Conservation (phyloP, 2,113 vertebrate species). For the Terrapene triunguis region DNA sequence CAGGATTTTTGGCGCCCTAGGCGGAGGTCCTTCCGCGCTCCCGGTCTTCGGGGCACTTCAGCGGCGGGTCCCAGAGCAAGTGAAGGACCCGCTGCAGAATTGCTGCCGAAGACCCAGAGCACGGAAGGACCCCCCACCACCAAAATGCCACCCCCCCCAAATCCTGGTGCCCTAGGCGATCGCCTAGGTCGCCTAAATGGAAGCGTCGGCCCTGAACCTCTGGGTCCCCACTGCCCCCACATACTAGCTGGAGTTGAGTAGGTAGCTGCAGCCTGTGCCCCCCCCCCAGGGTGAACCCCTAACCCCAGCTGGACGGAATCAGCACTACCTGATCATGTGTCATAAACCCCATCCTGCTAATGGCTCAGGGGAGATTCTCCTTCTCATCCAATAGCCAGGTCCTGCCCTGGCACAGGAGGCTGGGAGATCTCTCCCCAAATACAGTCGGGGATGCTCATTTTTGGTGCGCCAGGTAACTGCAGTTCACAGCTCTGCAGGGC, state of each 20-base stretch:
- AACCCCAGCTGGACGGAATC: background rate
- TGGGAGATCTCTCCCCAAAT: background rate
- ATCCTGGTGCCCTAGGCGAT: no score
- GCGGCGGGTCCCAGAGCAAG: no score
- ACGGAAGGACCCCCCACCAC: no score
- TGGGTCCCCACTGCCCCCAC: background rate
- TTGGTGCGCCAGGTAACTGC: background rate
- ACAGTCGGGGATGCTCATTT: background rate
- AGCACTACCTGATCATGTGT: rapidly evolving
- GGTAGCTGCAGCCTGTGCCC: background rate
- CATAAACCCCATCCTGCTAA: background rate
- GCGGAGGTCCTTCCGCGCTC: no score
- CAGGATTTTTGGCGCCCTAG: no score
- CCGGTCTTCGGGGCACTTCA: no score
- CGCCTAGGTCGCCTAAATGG: no score
- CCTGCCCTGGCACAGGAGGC: background rate
- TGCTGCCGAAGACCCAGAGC: no score
- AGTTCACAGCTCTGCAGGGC: background rate
- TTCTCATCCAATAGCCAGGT: background rate
- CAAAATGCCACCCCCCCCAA: no score
- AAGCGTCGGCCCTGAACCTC: no score
- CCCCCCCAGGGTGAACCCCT: background rate
- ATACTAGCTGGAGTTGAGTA: background rate
- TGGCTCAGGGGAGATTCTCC: background rate
- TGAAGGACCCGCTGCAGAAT: no score